Conservation (phyloP, 2,888 invertebrate genomes). For the Ormyrus labotus region DNA sequence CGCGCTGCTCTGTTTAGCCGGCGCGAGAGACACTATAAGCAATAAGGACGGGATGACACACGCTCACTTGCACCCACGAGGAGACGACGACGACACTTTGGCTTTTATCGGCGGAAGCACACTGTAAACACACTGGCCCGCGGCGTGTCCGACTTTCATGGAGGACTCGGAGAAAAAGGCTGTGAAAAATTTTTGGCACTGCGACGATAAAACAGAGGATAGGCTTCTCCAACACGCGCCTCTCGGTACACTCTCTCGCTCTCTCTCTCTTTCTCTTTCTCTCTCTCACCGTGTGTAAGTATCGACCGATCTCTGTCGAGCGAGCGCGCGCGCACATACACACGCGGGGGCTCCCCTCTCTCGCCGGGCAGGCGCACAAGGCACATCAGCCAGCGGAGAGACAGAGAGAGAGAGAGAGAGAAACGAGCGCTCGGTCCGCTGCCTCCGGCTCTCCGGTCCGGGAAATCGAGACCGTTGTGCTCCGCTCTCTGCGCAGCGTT, state of each 20-base stretch:
- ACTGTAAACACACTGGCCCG: too few species aligned
- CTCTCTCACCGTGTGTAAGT: conserved; percentile 7
- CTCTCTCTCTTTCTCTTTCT: too few species aligned
- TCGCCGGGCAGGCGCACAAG: not conserved
- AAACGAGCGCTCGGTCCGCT: conserved; percentile 1
- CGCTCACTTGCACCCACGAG: too few species aligned
- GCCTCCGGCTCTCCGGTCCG: conserved; percentile 15
- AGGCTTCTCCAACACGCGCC: not conserved
- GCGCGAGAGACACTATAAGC: not conserved
- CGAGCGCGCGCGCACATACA: not conserved
- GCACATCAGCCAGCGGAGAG: not conserved
- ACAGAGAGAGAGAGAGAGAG: too few species aligned
- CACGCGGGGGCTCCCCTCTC: not conserved
- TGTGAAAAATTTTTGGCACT: conserved; percentile 9
- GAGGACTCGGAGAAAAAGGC: too few species aligned
- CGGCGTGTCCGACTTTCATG: too few species aligned
- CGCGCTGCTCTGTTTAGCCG: not conserved
- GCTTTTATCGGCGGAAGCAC: too few species aligned
- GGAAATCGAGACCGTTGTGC: conserved; percentile 51
- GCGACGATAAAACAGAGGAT: too few species aligned
- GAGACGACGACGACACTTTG: too few species aligned
- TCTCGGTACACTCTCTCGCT: not conserved
- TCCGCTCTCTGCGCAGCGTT: not conserved
- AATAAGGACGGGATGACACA: too few species aligned
- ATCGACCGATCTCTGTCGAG: conserved; percentile 40